phyloP scores from a whole-genome alignment of 2,888 invertebrate genomes.

The Amblyteles armatorius region DNA sequence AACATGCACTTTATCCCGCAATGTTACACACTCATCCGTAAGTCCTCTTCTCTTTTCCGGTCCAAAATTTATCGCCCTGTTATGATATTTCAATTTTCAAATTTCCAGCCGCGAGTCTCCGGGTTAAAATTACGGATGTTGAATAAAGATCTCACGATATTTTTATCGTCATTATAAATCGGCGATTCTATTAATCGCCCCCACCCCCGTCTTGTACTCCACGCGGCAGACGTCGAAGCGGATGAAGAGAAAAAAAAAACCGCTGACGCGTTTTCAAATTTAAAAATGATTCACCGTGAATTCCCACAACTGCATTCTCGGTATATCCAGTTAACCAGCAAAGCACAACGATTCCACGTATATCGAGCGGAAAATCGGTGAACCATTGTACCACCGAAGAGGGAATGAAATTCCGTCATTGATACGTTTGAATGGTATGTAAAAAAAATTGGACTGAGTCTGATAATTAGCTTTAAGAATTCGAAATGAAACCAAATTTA shows the following conservation, averaged over 20 bases:
- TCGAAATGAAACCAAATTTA: background rate
- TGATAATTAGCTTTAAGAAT: too few species aligned
- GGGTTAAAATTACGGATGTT: background rate
- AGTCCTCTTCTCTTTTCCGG: background rate
- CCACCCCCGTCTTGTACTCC: background rate
- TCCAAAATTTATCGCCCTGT: background rate
- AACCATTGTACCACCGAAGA: background rate
- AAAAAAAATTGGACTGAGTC: too few species aligned
- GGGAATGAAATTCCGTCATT: background rate
- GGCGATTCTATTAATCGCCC: background rate
- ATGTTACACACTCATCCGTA: background rate
- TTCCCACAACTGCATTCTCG: conserved; percentile 23
- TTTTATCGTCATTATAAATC: background rate
- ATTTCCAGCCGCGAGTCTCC: background rate
- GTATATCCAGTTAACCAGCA: background rate
- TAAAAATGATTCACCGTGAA: conserved; percentile 18
- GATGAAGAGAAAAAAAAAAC: background rate
- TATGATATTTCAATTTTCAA: background rate
- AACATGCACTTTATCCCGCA: background rate
- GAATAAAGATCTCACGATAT: background rate
- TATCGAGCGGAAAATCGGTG: background rate
- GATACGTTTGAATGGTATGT: too few species aligned
- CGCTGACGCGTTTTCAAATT: conserved; percentile 35
- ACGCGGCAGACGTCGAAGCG: background rate
- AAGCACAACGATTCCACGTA: conserved; percentile 2